phyloP scores from a whole-genome alignment of 2,797 vertebrate species.

The Glyptemys insculpta region DNA sequence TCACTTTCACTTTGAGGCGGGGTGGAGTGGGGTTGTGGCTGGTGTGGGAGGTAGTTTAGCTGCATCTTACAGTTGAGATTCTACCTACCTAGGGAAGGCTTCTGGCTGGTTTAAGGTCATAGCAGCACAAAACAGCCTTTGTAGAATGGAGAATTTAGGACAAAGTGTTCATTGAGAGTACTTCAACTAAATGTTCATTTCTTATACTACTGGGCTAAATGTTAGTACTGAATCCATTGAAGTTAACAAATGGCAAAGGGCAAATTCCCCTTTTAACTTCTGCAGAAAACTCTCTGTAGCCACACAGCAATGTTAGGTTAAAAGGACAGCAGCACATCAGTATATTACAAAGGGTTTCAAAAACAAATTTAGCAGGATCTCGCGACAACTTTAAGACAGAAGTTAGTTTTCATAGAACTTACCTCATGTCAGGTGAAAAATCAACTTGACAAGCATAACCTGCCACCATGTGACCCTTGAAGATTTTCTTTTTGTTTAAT shows the following conservation, averaged over 20 bases:
- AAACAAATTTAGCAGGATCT: background rate
- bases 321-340: background rate
- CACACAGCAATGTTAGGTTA: background rate
- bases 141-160: background rate
- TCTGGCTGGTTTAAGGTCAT: background rate
- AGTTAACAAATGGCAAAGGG: background rate
- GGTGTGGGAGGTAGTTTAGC: background rate
- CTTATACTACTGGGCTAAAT: background rate
- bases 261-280: background rate
- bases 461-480: constrained; percentile 99
- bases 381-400: background rate
- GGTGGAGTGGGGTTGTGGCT: background rate
- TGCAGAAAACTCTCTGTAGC: background rate
- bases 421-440: constrained; percentile 99
- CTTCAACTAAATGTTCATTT: background rate
- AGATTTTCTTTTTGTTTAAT: constrained; percentile 99
- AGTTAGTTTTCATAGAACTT: constrained; percentile 43
- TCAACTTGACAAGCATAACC: constrained; percentile 99
- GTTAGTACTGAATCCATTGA: background rate
- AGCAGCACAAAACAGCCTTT: background rate
- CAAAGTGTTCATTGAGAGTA: background rate
- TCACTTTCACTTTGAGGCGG: background rate
- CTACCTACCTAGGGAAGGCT: background rate
- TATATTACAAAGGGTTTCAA: background rate
- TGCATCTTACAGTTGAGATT: background rate